These are phyloP conservation scores for Aphodius sticticus DNA, from an alignment of 2,888 invertebrate genomes.

Conservation along the genomic window DNA sequence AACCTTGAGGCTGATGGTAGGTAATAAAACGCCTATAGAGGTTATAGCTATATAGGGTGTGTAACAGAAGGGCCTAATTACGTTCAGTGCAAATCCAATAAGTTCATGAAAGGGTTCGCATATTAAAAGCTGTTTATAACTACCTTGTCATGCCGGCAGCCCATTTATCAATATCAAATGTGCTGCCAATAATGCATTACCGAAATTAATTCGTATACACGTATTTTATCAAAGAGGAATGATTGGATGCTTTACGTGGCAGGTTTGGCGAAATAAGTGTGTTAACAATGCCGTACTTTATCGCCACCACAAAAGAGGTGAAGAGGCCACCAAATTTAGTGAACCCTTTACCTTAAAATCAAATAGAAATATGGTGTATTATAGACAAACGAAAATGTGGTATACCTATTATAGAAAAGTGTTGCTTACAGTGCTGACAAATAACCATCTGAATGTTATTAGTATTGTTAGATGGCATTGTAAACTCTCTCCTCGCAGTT, in stretches of 20 bases:
- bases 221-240: neutral
- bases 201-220: conserved; percentile 48
- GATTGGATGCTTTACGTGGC: neutral
- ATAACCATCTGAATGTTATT: too few relatives aligned
- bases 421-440: too few relatives aligned
- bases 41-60: neutral
- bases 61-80: conserved; percentile 17
- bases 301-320: neutral
- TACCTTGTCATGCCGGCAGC: conserved; percentile 51
- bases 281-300: neutral
- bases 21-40: neutral
- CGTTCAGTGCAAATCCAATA: conserved; percentile 21
- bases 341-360: too few relatives aligned
- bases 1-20: neutral
- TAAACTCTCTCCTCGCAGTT: too few relatives aligned
- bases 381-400: too few relatives aligned
- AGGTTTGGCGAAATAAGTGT: neutral
- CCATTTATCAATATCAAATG: conserved; percentile 54
- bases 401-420: too few relatives aligned
- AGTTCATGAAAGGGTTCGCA: conserved; percentile 33
- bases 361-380: too few relatives aligned
- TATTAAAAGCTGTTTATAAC: conserved; percentile 45
- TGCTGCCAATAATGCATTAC: conserved; percentile 55
- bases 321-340: neutral
- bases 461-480: too few relatives aligned